Conservation (phyloP, 2,797 vertebrate species). For the Lepidocolaptes lacrymiger region DNA sequence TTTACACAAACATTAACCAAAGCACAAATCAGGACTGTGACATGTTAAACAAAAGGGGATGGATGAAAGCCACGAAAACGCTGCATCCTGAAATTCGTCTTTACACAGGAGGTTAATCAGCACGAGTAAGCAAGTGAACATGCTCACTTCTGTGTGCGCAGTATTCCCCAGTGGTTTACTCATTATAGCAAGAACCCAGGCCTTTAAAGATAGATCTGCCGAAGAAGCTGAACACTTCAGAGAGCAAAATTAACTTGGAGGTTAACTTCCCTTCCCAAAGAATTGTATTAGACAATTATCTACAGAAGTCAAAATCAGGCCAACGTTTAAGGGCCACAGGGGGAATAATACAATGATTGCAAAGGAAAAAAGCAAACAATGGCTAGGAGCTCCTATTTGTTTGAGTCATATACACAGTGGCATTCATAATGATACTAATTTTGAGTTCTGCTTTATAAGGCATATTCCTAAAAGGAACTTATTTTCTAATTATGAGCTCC, state of each 20-base stretch:
- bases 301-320: conserved; percentile 43
- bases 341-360: conserved; percentile 10
- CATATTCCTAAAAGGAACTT: conserved; percentile 56
- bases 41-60: background rate
- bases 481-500: conserved; percentile 69
- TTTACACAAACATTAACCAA: background rate
- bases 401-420: background rate
- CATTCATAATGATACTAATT: conserved; percentile 34
- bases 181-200: background rate
- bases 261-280: background rate
- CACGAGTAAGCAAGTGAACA: rapidly evolving
- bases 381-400: background rate
- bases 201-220: background rate
- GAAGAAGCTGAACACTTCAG: conserved; percentile 1
- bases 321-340: conserved; percentile 2
- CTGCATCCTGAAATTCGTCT: background rate
- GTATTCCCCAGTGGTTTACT: background rate
- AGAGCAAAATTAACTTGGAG: conserved; percentile 7
- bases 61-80: background rate
- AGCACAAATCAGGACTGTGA: background rate
- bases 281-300: conserved; percentile 25
- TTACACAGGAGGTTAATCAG: background rate
- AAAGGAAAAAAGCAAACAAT: conserved; percentile 7
- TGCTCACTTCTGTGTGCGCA: background rate
- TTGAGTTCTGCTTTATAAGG: conserved; percentile 38